A percentile compares a stretch with the other conserved stretches of the same genome.
Evolutionary conservation across 37 sponge, comb jelly and placozoan species (phyloP).

Genomic region (Ephydatia muelleri): DNA sequence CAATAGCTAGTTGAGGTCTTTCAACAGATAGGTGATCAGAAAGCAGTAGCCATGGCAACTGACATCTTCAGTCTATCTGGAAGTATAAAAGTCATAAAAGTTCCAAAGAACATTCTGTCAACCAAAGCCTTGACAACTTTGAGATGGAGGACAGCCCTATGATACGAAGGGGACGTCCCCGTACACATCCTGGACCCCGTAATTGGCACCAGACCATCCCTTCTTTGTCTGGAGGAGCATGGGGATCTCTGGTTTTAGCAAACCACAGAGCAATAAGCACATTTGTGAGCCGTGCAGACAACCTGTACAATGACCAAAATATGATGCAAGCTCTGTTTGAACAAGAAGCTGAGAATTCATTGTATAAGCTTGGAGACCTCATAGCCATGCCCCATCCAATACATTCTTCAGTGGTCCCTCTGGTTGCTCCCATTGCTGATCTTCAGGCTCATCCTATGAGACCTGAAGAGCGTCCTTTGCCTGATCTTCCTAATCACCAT

Average conservation of each 20-base stretch:
- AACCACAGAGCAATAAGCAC: background rate
- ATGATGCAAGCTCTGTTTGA: background rate
- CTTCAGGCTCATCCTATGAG: background rate
- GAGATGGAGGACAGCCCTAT: background rate
- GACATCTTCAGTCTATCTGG: background rate
- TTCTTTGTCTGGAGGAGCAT: background rate
- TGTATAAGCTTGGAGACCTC: background rate
- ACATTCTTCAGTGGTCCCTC: background rate
- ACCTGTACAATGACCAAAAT: background rate
- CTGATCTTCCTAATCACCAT: background rate
- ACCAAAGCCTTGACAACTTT: background rate
- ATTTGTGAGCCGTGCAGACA: background rate
- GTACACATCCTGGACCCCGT: background rate
- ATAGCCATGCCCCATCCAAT: background rate
- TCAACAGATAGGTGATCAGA: slow-evolving; percentile 32
- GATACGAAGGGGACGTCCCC: background rate
- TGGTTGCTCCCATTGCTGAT: background rate
- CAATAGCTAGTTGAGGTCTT: slow-evolving; percentile 31
- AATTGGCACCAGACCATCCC: background rate
- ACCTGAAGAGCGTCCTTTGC: background rate
- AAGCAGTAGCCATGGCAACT: background rate
- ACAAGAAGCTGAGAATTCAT: background rate
- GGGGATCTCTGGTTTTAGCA: background rate
- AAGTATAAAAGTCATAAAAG: background rate
- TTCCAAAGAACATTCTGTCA: background rate